A percentile compares a stretch with the other conserved stretches of the same genome.
Evolutionary conservation across 30 jellyfish, hydroid and myxozoan species (phyloP).

Genomic region (Nemopilema nomurai): DNA sequence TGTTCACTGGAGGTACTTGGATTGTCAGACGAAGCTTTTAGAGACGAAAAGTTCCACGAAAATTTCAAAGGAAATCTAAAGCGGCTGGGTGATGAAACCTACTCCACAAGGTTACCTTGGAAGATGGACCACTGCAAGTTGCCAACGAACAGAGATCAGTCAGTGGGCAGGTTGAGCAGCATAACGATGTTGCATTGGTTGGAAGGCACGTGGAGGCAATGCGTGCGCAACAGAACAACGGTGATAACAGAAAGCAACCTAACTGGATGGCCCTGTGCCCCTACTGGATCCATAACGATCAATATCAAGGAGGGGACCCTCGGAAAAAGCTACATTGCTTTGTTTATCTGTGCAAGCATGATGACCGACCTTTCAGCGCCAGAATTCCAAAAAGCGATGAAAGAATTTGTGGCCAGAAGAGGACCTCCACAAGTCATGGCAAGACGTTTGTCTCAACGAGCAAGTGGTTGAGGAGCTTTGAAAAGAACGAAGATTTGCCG

Average conservation of each 20-base stretch:
- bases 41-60: no score
- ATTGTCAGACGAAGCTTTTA: no score
- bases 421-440: conserved; percentile 65
- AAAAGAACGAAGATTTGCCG: conserved; percentile 29
- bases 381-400: conserved; percentile 49
- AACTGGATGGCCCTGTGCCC: conserved; percentile 56
- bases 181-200: conserved; percentile 74
- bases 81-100: no score
- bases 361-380: conserved; percentile 45
- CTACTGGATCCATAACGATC: conserved; percentile 56
- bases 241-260: conserved; percentile 40
- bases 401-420: conserved; percentile 58
- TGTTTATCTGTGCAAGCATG: conserved; percentile 49
- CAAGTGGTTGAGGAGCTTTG: conserved; percentile 55
- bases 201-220: conserved; percentile 62
- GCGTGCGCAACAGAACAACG: conserved; percentile 66
- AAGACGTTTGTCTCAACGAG: conserved; percentile 53
- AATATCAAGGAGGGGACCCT: conserved; percentile 20
- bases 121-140: no score
- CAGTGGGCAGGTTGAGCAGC: no score
- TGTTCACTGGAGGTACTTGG: no score
- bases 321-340: conserved; percentile 44
- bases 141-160: no score
- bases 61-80: no score
- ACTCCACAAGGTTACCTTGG: no score